A percentile compares a stretch with the other conserved stretches of the same genome.
Evolutionary conservation across 92 coral and sea anemone species (phyloP).

Genomic region (Zoanthus gigantus): DNA sequence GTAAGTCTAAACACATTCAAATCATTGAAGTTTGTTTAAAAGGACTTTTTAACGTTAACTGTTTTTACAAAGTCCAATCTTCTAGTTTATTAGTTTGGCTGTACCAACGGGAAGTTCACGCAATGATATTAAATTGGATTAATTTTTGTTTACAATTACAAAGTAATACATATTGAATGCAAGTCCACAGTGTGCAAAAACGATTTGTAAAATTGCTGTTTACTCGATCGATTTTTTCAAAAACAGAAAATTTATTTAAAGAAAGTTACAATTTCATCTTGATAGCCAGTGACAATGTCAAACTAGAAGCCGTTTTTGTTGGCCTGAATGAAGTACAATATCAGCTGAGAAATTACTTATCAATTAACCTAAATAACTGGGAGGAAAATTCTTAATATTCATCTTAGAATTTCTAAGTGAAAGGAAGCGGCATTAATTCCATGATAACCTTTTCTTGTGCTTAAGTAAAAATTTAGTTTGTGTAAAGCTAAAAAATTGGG

Average conservation of each 20-base stretch:
- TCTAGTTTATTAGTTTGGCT: background rate
- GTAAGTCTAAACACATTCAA: background rate
- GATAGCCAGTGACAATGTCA: background rate
- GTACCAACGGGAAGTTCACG: background rate
- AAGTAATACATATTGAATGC: background rate
- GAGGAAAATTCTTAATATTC: too few relatives aligned
- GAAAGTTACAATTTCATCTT: background rate
- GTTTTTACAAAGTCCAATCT: background rate
- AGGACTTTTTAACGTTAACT: background rate
- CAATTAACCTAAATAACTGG: too few relatives aligned
- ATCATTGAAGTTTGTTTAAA: background rate
- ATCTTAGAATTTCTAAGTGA: too few relatives aligned
- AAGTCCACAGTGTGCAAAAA: background rate
- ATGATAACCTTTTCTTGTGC: too few relatives aligned
- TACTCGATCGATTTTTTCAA: background rate
- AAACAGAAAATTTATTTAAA: background rate
- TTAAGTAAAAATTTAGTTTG: too few relatives aligned
- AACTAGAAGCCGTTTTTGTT: background rate
- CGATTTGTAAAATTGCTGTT: background rate
- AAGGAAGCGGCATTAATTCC: too few relatives aligned
- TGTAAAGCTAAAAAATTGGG: too few relatives aligned
- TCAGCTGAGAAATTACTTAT: too few relatives aligned
- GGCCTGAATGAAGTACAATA: too few relatives aligned
- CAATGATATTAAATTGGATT: background rate
- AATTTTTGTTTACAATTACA: background rate